A percentile compares a stretch with the other conserved stretches of the same genome.
Evolutionary conservation across 2,113 vertebrate species (phyloP).

Genomic region (Trichechus manatus): DNA sequence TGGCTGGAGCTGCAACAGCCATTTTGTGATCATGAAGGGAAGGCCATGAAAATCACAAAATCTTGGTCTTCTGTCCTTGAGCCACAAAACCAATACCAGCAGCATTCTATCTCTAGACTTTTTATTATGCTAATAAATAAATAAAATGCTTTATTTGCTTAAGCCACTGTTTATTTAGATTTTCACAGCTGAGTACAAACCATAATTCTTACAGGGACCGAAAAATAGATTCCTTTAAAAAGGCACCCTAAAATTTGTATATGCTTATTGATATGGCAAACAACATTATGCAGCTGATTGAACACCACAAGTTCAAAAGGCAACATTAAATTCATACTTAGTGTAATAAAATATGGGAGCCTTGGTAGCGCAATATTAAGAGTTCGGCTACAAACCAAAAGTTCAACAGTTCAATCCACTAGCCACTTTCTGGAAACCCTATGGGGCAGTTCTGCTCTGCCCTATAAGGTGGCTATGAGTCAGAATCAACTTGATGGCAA

Average conservation of each 20-base stretch:
- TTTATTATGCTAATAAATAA: constrained; percentile 25
- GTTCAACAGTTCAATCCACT: no score
- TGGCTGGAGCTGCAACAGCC: background rate
- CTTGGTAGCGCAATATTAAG: no score
- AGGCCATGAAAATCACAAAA: background rate
- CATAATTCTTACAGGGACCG: constrained; percentile 5
- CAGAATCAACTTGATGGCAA: no score
- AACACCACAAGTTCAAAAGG: background rate
- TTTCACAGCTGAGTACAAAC: background rate
- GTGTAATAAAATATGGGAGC: no score
- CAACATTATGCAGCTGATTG: background rate
- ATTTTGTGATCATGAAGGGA: constrained; percentile 26
- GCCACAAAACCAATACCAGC: background rate
- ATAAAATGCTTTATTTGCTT: background rate
- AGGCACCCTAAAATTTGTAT: constrained; percentile 17
- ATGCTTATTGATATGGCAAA: constrained; percentile 28
- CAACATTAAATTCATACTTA: constrained; percentile 23
- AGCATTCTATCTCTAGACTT: background rate
- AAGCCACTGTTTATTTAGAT: constrained; percentile 33
- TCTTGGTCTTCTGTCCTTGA: background rate
- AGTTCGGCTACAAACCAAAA: no score
- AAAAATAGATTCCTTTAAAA: constrained; percentile 15
- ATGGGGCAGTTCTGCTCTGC: no score
- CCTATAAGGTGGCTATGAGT: no score
- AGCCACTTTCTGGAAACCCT: no score